These are phyloP conservation scores for Pantherophis guttatus DNA, from an alignment of 2,113 vertebrate species.

Conservation along the genomic window DNA sequence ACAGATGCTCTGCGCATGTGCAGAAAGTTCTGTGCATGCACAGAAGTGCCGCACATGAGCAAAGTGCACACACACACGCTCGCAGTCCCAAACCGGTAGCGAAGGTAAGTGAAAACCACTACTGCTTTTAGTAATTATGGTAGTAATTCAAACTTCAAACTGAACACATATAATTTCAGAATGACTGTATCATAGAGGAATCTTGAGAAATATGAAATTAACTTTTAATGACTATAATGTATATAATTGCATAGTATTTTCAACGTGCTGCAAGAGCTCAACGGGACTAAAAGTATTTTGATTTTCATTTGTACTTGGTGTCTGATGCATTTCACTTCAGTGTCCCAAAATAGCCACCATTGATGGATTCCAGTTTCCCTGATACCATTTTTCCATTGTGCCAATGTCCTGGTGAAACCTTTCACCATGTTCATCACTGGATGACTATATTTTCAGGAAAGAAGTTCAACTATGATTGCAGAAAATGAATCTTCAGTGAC, in stretches of 20 bases:
- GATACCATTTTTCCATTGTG: neutral
- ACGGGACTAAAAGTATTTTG: neutral
- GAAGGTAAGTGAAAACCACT: no score
- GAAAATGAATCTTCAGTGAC: neutral
- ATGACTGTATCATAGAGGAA: neutral
- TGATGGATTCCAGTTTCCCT: neutral
- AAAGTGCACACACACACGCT: no score
- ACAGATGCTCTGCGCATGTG: no score
- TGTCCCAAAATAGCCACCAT: neutral
- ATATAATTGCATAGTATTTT: neutral
- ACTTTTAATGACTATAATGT: neutral
- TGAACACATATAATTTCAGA: neutral
- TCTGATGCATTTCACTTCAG: neutral
- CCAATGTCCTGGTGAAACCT: neutral
- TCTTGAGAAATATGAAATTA: neutral
- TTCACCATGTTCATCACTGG: neutral
- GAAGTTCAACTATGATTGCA: neutral
- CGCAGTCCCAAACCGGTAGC: no score
- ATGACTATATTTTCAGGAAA: neutral
- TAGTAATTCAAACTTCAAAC: neutral
- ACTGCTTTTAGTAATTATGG: neutral
- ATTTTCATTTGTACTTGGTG: neutral
- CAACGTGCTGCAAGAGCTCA: neutral
- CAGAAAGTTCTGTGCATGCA: no score
- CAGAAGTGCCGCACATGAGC: no score